These are phyloP conservation scores for Cercopithecus mona DNA, from an alignment of 2,113 vertebrate genomes.

Conservation along the genomic window DNA sequence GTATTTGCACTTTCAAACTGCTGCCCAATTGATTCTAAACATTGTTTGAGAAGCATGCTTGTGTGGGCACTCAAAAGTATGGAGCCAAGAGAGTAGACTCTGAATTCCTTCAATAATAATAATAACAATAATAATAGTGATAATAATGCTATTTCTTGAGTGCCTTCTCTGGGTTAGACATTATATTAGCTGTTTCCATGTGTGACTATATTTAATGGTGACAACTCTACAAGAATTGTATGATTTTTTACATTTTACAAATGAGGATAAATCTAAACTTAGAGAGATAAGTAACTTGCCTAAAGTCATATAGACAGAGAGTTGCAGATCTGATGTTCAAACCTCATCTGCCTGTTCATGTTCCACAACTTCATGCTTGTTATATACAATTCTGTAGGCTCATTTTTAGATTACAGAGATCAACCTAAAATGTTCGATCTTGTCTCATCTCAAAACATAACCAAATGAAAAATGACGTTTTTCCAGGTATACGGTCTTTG, in stretches of 20 bases:
- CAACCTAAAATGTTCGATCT: background rate
- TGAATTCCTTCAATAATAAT: background rate
- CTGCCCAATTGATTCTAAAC: background rate
- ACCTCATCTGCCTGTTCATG: background rate
- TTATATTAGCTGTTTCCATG: background rate
- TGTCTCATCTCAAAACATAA: background rate
- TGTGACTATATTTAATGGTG: background rate
- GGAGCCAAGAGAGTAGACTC: background rate
- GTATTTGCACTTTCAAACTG: background rate
- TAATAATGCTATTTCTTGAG: background rate
- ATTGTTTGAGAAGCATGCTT: background rate
- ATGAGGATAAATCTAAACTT: background rate
- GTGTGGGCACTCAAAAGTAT: background rate
- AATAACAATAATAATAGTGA: background rate
- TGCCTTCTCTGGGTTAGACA: background rate
- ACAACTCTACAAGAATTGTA: background rate
- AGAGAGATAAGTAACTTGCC: background rate
- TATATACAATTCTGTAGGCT: background rate
- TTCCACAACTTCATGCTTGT: background rate
- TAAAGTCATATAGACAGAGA: background rate
- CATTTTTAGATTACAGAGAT: background rate
- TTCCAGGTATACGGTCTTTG: background rate
- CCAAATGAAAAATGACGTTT: background rate
- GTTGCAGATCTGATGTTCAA: background rate
- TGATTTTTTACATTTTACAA: background rate